Percentiles rank a stretch among this genome's conserved stretches.
phyloP scores from a whole-genome alignment of 1,140 invertebrate genomes.

The Adelges cooleyi region DNA sequence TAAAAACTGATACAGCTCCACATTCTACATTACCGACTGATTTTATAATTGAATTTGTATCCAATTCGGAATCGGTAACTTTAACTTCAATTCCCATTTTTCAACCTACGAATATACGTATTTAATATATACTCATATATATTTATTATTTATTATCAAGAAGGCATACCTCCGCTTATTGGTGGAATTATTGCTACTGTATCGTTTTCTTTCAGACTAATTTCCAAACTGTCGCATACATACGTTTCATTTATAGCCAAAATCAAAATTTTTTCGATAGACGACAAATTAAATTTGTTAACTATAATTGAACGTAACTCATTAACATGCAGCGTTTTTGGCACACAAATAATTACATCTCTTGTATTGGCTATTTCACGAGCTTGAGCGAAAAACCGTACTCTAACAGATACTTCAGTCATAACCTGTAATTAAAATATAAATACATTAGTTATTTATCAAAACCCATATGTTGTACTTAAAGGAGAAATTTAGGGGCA shows the following conservation, averaged over 20 bases:
- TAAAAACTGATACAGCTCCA: slow-evolving; percentile 79
- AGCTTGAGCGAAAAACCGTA: slow-evolving; percentile 79
- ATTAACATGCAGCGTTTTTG: slow-evolving; percentile 41
- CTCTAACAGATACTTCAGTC: slow-evolving; percentile 41
- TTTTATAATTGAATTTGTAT: slow-evolving; percentile 54
- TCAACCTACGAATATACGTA: slow-evolving; percentile 37
- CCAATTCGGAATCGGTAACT: slow-evolving; percentile 53
- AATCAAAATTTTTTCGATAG: slow-evolving; percentile 58
- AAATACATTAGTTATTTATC: too few species aligned
- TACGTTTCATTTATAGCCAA: slow-evolving; percentile 73
- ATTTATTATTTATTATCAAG: too few species aligned
- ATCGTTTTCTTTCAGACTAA: slow-evolving; percentile 32
- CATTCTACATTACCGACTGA: slow-evolving; percentile 58
- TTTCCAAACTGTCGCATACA: slow-evolving; percentile 36
- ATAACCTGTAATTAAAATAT: slow-evolving; percentile 14
- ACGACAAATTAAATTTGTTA: slow-evolving; percentile 48
- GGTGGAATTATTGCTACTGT: slow-evolving; percentile 34
- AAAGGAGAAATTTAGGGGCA: too few species aligned
- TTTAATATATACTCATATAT: background rate
- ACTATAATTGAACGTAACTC: slow-evolving; percentile 49
- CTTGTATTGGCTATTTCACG: slow-evolving; percentile 59
- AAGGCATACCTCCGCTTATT: slow-evolving; percentile 38
- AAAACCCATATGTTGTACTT: too few species aligned
- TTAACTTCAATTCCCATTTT: slow-evolving; percentile 59
- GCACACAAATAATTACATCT: slow-evolving; percentile 43